Conservation (phyloP, 2,888 invertebrate genomes). For the Scaptomyza tumidula region DNA sequence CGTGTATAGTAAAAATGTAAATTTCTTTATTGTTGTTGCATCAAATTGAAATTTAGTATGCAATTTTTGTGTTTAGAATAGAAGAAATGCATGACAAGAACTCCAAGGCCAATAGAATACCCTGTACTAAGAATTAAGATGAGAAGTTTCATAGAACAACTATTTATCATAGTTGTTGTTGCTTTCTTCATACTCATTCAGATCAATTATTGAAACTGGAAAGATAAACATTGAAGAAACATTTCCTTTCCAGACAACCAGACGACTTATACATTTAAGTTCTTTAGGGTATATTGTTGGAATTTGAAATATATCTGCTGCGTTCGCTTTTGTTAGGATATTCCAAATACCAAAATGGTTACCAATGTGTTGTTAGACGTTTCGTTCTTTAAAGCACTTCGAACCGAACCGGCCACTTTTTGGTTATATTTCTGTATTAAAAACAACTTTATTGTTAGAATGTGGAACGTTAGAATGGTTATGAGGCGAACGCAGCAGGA, state of each 20-base stretch:
- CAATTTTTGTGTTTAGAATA: slow-evolving; percentile 40
- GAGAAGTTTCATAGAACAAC: background rate
- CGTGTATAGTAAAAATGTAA: slow-evolving; percentile 46
- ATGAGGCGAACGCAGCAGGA: slow-evolving; percentile 30
- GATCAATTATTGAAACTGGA: too few relatives aligned
- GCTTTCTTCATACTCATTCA: too few relatives aligned
- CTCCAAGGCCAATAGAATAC: background rate
- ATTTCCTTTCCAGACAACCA: too few relatives aligned
- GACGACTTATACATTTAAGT: background rate
- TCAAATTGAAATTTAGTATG: slow-evolving; percentile 57
- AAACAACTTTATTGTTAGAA: slow-evolving; percentile 47
- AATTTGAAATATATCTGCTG: slow-evolving; percentile 22
- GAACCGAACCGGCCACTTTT: slow-evolving; percentile 35
- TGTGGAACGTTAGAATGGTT: slow-evolving; percentile 42
- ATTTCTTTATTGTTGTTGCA: slow-evolving; percentile 58
- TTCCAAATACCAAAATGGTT: background rate
- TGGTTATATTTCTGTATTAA: slow-evolving; percentile 58
- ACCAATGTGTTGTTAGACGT: background rate
- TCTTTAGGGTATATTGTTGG: slow-evolving; percentile 10
- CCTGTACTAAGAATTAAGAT: background rate
- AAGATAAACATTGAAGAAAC: too few relatives aligned
- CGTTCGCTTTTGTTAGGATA: slow-evolving; percentile 12
- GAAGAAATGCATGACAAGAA: background rate
- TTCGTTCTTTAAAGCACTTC: slow-evolving; percentile 20
- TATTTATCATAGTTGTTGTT: too few relatives aligned